phyloP scores from a whole-genome alignment of 2,888 invertebrate genomes.

The Hirtodrosophila trivittata region DNA sequence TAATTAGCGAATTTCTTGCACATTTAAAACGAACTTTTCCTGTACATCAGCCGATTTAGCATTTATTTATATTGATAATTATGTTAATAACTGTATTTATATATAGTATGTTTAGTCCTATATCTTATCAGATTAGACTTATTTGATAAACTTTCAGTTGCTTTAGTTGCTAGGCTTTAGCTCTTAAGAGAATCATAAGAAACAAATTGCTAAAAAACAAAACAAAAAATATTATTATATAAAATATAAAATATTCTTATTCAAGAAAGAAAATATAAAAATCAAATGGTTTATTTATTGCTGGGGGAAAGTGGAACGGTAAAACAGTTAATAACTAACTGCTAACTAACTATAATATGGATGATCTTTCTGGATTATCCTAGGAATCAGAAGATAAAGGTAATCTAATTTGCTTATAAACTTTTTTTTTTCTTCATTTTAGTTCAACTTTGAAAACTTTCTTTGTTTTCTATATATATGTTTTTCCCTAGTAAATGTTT shows the following conservation, averaged over 20 bases:
- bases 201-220: slow-evolving; percentile 32
- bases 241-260: slow-evolving; percentile 76
- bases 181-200: slow-evolving; percentile 34
- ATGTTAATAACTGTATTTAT: slow-evolving; percentile 48
- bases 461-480: no score
- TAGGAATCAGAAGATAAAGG: no score
- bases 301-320: no score
- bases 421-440: no score
- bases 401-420: no score
- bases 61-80: slow-evolving; percentile 53
- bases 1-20: slow-evolving; percentile 72
- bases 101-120: slow-evolving; percentile 46
- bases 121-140: no score
- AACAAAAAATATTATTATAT: slow-evolving; percentile 64
- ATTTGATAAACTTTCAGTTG: slow-evolving; percentile 16
- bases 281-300: slow-evolving; percentile 5
- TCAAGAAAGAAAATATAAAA: slow-evolving; percentile 54
- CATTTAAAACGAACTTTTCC: slow-evolving; percentile 42
- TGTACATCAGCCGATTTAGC: slow-evolving; percentile 56
- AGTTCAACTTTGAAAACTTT: no score
- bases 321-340: no score
- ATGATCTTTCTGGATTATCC: no score
- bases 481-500: no score
- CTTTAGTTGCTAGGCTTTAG: slow-evolving; percentile 49
- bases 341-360: no score